Conservation (phyloP, 2,113 vertebrate genomes). For the Nycticorax nycticorax region DNA sequence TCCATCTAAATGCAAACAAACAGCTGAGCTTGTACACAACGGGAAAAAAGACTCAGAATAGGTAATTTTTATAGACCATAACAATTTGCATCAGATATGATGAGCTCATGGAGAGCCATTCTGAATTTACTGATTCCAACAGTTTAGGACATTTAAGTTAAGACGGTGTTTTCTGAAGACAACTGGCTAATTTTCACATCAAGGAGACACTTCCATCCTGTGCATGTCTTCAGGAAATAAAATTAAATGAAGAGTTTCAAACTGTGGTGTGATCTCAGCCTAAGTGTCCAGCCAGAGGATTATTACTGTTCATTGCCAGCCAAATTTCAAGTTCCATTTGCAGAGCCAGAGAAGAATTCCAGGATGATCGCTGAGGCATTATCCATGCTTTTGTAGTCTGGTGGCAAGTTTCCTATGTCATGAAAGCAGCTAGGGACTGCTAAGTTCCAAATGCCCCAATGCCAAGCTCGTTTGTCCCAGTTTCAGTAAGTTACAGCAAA, state of each 20-base stretch:
- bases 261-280: not conserved
- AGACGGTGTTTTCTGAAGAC: not conserved
- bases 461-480: conserved; percentile 43
- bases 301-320: not conserved
- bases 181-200: not conserved
- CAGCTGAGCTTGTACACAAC: not conserved
- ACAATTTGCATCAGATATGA: not conserved
- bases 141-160: not conserved
- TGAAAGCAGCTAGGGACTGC: conserved; percentile 19
- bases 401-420: conserved; percentile 36
- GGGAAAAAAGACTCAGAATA: not conserved
- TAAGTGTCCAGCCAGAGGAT: not conserved
- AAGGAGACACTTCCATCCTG: not conserved
- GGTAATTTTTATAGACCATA: not conserved
- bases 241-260: not conserved
- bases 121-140: not conserved
- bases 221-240: not conserved
- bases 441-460: conserved; percentile 6
- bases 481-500: conserved; percentile 39
- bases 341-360: conserved; percentile 26
- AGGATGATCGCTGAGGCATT: not conserved
- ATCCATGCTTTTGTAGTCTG: not conserved
- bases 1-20: not conserved
- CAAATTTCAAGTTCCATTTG: conserved; percentile 18
- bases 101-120: not conserved